Evolutionary conservation across 2,797 vertebrate species (phyloP).

Genomic region (Peromyscus attwateri): DNA sequence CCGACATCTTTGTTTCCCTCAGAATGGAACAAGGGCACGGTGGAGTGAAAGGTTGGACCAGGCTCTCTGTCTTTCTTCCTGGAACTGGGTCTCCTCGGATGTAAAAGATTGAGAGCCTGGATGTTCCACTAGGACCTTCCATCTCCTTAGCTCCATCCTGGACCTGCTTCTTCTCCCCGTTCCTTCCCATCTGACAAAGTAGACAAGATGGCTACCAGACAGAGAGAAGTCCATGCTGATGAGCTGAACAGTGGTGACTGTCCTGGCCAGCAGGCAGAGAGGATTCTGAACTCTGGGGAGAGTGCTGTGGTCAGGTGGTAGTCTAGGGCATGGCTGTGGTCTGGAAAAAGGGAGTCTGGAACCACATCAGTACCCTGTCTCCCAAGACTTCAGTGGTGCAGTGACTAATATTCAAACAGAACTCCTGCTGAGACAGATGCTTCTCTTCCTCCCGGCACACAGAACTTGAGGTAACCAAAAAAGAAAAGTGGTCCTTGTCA

Average conservation of each 20-base stretch:
- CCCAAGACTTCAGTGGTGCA: not conserved
- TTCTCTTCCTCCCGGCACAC: not conserved
- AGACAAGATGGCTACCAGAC: not conserved
- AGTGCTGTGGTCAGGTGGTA: rapidly evolving
- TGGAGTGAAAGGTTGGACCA: rapidly evolving
- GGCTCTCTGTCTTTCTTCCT: not conserved
- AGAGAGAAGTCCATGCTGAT: too few species aligned
- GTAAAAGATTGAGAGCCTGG: not conserved
- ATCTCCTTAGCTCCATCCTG: not conserved
- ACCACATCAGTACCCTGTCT: not conserved
- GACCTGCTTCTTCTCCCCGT: not conserved
- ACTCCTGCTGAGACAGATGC: not conserved
- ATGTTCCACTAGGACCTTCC: not conserved
- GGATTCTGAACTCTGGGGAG: not conserved
- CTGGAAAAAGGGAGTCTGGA: not conserved
- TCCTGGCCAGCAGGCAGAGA: not conserved
- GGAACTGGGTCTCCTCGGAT: not conserved
- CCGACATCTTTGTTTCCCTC: not conserved
- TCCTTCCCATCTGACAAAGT: not conserved
- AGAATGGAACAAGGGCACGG: not conserved
- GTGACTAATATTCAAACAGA: not conserved
- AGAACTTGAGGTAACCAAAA: not conserved
- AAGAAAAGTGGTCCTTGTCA: not conserved
- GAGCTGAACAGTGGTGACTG: not conserved
- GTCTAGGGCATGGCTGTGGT: rapidly evolving